These are phyloP conservation scores for Cephus sareptanus DNA, from an alignment of 2,888 invertebrate genomes.

Conservation along the genomic window DNA sequence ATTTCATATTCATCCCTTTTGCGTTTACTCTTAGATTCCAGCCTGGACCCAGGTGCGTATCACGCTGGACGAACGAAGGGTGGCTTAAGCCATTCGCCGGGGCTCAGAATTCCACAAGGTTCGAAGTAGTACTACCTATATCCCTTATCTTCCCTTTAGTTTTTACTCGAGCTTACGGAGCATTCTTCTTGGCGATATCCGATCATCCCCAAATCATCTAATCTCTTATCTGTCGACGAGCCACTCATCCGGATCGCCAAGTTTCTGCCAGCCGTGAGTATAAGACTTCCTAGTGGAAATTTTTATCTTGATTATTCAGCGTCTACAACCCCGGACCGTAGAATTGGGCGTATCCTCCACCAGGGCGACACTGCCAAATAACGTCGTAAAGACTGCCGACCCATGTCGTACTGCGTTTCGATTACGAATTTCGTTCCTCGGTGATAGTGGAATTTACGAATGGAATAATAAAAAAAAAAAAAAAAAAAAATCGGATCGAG, in stretches of 20 bases:
- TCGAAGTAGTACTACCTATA: neutral
- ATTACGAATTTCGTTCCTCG: neutral
- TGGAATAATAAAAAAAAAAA: neutral
- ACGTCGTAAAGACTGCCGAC: slow-evolving; percentile 40
- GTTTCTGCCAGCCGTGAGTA: slow-evolving; percentile 28
- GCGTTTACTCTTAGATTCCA: neutral
- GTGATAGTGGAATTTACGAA: neutral
- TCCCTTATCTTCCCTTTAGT: neutral
- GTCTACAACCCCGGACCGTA: slow-evolving; percentile 34
- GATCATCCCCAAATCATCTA: slow-evolving; percentile 34
- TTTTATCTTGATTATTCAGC: slow-evolving; percentile 54
- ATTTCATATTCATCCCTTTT: neutral
- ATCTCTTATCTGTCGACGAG: slow-evolving; percentile 52
- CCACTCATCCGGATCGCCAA: slow-evolving; percentile 36
- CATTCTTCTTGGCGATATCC: slow-evolving; percentile 49
- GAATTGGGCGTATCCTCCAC: neutral
- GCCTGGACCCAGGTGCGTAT: neutral
- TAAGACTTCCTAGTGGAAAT: slow-evolving; percentile 39
- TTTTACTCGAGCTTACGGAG: slow-evolving; percentile 49
- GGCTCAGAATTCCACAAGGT: neutral
- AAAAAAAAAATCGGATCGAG: too few relatives aligned
- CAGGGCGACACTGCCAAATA: slow-evolving; percentile 42
- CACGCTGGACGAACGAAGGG: neutral
- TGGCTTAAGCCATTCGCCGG: neutral
- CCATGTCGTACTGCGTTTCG: slow-evolving; percentile 27